phyloP scores from a whole-genome alignment of 2,797 vertebrate genomes.

The Melanotaenia trifasciata region DNA sequence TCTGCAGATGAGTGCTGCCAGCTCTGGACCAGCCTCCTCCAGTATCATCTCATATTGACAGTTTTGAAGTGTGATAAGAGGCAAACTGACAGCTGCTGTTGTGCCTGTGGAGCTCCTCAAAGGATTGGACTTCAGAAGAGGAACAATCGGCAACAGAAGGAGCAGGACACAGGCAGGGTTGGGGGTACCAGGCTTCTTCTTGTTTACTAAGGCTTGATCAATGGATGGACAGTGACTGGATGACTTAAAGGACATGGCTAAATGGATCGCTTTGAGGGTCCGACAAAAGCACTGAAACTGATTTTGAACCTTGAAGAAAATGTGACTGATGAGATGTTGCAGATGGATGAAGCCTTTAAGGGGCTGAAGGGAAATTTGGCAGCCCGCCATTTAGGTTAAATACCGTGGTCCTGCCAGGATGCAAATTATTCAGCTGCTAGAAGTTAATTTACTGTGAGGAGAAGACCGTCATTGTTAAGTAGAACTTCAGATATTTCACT shows the following conservation, averaged over 20 bases:
- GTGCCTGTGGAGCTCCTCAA: slow-evolving; percentile 73
- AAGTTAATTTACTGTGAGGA: slow-evolving; percentile 79
- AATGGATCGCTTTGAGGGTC: slow-evolving; percentile 69
- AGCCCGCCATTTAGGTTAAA: slow-evolving; percentile 61
- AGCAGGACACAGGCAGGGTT: slow-evolving; percentile 33
- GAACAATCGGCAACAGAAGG: slow-evolving; percentile 41
- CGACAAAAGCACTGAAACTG: slow-evolving; percentile 83
- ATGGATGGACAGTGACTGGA: slow-evolving; percentile 58
- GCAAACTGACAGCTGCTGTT: slow-evolving; percentile 61
- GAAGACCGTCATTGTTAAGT: slow-evolving; percentile 67
- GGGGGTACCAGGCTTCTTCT: slow-evolving; percentile 54
- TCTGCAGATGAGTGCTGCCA: slow-evolving; percentile 90
- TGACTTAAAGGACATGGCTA: slow-evolving; percentile 56
- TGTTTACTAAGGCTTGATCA: slow-evolving; percentile 63
- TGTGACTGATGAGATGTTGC: slow-evolving; percentile 71
- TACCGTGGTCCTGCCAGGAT: slow-evolving; percentile 71
- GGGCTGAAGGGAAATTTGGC: slow-evolving; percentile 74
- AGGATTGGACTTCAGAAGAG: slow-evolving; percentile 74
- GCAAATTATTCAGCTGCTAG: slow-evolving; percentile 78
- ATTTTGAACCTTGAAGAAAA: slow-evolving; percentile 81
- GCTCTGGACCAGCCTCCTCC: slow-evolving; percentile 89
- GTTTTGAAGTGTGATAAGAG: slow-evolving; percentile 67
- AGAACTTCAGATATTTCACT: slow-evolving; percentile 76
- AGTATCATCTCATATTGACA: slow-evolving; percentile 95
- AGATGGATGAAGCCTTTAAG: slow-evolving; percentile 68